Conservation (phyloP, 2,797 vertebrate genomes). For the Tapera naevia region DNA sequence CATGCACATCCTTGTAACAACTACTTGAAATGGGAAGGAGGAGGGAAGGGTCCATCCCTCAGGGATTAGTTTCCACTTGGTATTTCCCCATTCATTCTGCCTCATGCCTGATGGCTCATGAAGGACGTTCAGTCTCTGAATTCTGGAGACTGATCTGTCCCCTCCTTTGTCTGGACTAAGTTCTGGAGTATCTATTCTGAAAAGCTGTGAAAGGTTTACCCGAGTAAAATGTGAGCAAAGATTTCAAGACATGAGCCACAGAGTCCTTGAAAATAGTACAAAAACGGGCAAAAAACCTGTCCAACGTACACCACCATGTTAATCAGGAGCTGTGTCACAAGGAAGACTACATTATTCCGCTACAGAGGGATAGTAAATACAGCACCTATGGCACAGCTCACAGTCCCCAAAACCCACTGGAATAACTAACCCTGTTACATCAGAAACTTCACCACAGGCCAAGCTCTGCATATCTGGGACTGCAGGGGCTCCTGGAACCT, state of each 20-base stretch:
- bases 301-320: not conserved
- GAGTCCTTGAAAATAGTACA: not conserved
- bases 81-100: not conserved
- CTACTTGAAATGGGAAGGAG: not conserved
- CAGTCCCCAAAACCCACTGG: not conserved
- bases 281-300: not conserved
- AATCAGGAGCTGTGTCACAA: not conserved
- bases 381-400: not conserved
- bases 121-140: not conserved
- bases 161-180: not conserved
- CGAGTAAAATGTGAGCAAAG: not conserved
- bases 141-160: not conserved
- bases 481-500: not conserved
- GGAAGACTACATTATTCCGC: not conserved
- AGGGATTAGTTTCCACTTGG: not conserved
- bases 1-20: fast-evolving
- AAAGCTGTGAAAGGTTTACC: not conserved
- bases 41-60: not conserved
- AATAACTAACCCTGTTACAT: not conserved
- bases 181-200: not conserved
- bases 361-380: not conserved
- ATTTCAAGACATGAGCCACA: not conserved
- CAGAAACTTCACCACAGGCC: not conserved
- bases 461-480: not conserved
- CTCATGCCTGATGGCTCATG: not conserved